Conservation (phyloP, 2,888 invertebrate genomes). For the Dryocosmus kuriphilus region DNA sequence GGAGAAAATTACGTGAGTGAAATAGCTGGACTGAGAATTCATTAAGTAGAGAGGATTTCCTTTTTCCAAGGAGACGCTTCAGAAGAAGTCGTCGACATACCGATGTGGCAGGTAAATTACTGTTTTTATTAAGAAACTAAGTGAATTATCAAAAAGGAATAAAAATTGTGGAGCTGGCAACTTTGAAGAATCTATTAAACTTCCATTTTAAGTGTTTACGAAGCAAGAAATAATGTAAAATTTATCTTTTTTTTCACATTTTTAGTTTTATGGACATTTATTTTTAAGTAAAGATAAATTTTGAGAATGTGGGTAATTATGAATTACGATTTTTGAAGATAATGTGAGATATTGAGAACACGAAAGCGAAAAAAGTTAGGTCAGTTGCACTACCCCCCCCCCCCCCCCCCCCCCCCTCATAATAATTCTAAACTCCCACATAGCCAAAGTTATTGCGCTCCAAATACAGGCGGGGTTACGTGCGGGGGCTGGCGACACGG, state of each 20-base stretch:
- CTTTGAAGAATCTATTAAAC: background rate
- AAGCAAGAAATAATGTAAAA: background rate
- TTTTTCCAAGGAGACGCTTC: conserved; percentile 40
- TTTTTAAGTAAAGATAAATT: too few species aligned
- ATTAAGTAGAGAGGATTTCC: conserved; percentile 52
- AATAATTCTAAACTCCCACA: too few species aligned
- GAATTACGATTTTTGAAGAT: too few species aligned
- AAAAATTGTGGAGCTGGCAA: background rate
- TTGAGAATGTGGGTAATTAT: too few species aligned
- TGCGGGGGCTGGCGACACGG: too few species aligned
- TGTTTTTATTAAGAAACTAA: conserved; percentile 15
- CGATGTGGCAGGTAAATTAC: conserved; percentile 12
- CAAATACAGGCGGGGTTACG: too few species aligned
- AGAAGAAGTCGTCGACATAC: conserved; percentile 12
- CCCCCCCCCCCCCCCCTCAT: too few species aligned
- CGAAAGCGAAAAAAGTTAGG: too few species aligned
- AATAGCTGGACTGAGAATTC: conserved; percentile 57
- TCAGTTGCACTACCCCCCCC: too few species aligned
- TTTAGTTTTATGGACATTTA: too few species aligned
- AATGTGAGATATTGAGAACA: too few species aligned
- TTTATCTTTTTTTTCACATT: background rate
- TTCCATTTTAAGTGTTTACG: background rate
- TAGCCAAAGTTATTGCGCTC: too few species aligned
- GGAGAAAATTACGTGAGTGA: conserved; percentile 56
- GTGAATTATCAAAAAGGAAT: background rate